These are phyloP conservation scores for Babylonia areolata DNA, from an alignment of 1,140 invertebrate species.

Conservation along the genomic window DNA sequence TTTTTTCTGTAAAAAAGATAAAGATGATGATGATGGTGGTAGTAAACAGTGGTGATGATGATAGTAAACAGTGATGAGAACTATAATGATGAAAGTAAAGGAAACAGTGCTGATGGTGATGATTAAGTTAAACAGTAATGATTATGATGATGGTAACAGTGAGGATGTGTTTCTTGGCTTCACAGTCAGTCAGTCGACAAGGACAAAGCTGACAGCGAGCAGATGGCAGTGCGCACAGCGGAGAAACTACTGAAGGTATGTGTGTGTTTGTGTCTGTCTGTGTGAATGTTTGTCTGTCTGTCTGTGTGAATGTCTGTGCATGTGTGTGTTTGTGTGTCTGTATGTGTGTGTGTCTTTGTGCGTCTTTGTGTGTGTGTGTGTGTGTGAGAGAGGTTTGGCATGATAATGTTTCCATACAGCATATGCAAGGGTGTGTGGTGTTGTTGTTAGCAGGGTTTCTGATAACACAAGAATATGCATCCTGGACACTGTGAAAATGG, in stretches of 20 bases:
- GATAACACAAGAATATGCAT: too few relatives aligned
- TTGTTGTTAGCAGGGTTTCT: too few relatives aligned
- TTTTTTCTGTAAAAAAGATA: background rate
- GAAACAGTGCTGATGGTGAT: background rate
- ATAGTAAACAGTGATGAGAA: background rate
- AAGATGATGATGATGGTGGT: background rate
- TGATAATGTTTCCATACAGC: too few relatives aligned
- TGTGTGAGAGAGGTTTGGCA: too few relatives aligned
- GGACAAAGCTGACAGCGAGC: background rate
- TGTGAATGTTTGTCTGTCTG: too few relatives aligned
- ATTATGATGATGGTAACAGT: background rate
- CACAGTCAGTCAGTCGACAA: background rate
- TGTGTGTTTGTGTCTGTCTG: too few relatives aligned
- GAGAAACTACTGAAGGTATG: conserved; percentile 83
- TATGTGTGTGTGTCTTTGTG: too few relatives aligned
- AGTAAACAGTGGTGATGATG: background rate
- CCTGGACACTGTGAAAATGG: too few relatives aligned
- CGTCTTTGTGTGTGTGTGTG: too few relatives aligned
- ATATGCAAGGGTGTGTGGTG: too few relatives aligned
- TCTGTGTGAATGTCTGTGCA: too few relatives aligned
- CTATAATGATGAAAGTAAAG: background rate
- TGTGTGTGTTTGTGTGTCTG: too few relatives aligned
- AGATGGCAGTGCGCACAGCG: conserved; percentile 84
- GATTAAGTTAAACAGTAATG: background rate
- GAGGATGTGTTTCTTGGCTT: background rate